Evolutionary conservation across 2,888 invertebrate species (phyloP).

Genomic region (Xestoiulus laeticollis): DNA sequence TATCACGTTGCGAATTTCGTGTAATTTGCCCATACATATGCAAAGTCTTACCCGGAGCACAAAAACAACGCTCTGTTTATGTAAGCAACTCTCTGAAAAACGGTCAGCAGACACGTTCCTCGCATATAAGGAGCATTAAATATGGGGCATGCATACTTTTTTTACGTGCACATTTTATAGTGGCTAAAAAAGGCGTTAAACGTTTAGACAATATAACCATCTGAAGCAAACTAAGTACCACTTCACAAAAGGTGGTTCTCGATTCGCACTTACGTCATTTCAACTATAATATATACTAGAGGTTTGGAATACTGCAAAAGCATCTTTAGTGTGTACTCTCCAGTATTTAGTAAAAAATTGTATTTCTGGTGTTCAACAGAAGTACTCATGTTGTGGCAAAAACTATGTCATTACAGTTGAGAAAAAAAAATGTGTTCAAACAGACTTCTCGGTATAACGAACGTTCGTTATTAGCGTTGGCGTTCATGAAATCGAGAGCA

Average conservation of each 20-base stretch:
- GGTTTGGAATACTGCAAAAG: too few species aligned
- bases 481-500: too few species aligned
- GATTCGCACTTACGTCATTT: too few species aligned
- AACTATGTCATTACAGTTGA: too few species aligned
- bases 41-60: not conserved
- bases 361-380: too few species aligned
- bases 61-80: not conserved
- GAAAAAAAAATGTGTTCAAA: too few species aligned
- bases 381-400: too few species aligned
- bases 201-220: not conserved
- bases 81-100: not conserved
- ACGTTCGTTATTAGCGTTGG: too few species aligned
- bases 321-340: too few species aligned
- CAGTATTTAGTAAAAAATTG: too few species aligned
- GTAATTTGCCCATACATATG: conserved; percentile 10
- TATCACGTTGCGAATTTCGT: conserved; percentile 4
- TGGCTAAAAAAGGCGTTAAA: not conserved
- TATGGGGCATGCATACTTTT: not conserved
- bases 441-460: too few species aligned
- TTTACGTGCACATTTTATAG: not conserved
- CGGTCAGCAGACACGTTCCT: not conserved
- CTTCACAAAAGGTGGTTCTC: not conserved
- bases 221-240: not conserved
- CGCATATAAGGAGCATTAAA: not conserved
- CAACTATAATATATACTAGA: too few species aligned